A percentile compares a stretch with the other conserved stretches of the same genome.
Evolutionary conservation across 2,113 vertebrate species (phyloP).

Genomic region (Heliornis fulica): DNA sequence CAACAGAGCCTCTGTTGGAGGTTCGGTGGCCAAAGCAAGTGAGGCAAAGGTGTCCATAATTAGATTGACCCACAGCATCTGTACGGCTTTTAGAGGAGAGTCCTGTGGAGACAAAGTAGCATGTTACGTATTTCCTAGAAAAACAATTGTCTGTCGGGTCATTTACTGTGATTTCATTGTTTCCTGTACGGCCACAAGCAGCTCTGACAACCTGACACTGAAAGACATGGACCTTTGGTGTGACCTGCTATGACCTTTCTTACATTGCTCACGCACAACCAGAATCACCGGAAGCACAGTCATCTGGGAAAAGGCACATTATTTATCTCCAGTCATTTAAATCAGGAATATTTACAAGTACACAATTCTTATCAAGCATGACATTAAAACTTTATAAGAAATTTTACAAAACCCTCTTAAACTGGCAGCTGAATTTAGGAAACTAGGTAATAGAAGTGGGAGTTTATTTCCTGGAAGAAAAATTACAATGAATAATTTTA

Average conservation of each 20-base stretch:
- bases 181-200: not conserved
- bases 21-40: slow-evolving; percentile 92
- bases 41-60: slow-evolving; percentile 98
- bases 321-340: not conserved
- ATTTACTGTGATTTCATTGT: not conserved
- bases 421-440: not conserved
- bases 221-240: not conserved
- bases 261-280: not conserved
- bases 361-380: too few species aligned
- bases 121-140: not conserved
- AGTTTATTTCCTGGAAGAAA: not conserved
- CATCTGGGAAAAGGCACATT: not conserved
- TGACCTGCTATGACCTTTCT: not conserved
- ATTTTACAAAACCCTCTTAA: not conserved
- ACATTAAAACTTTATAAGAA: not conserved
- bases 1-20: slow-evolving; percentile 89
- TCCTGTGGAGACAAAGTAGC: slow-evolving; percentile 72
- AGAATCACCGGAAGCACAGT: not conserved
- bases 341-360: not conserved
- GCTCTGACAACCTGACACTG: not conserved
- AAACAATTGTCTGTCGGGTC: not conserved
- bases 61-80: slow-evolving; percentile 98
- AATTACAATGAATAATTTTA: not conserved
- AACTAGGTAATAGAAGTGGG: not conserved
- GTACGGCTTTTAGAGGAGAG: slow-evolving; percentile 94